Percentiles rank a stretch among this genome's conserved stretches.
phyloP scores from a whole-genome alignment of 2,888 invertebrate species.

The Luperina nickerlii region DNA sequence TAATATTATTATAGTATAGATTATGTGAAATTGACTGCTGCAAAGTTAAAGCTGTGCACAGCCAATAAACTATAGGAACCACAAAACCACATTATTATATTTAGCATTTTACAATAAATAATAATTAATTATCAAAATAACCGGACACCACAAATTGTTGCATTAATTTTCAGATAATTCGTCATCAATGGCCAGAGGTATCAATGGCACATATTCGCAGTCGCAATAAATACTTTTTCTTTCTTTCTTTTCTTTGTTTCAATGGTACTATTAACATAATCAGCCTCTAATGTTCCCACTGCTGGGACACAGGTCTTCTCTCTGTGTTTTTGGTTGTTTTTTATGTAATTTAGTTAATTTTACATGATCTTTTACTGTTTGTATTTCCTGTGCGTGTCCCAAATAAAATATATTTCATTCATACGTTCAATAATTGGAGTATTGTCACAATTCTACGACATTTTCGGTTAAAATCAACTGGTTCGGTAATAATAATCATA shows the following conservation, averaged over 20 bases:
- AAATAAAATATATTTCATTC: background rate
- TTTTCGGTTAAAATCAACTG: background rate
- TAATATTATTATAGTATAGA: background rate
- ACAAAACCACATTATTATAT: slow-evolving; percentile 44
- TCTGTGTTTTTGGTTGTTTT: too few relatives aligned
- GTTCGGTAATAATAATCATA: background rate
- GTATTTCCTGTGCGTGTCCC: too few relatives aligned
- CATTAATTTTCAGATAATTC: slow-evolving; percentile 35
- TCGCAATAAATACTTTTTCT: too few relatives aligned
- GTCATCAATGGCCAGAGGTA: background rate
- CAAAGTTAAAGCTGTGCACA: slow-evolving; percentile 1
- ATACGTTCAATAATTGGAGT: background rate
- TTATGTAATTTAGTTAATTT: background rate
- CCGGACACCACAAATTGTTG: slow-evolving; percentile 39
- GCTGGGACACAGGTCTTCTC: background rate
- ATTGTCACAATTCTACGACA: background rate
- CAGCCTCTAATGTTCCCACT: background rate
- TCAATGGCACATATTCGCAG: background rate
- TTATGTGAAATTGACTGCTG: background rate
- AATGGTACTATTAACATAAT: background rate
- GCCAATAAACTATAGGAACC: slow-evolving; percentile 32
- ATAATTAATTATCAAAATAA: slow-evolving; percentile 39
- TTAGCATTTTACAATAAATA: slow-evolving; percentile 17
- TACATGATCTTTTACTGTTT: too few relatives aligned
- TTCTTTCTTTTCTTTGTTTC: too few relatives aligned